A percentile compares a stretch with the other conserved stretches of the same genome.
Evolutionary conservation across 1,140 invertebrate species (phyloP).

Genomic region (Lamellibrachia luymesi): DNA sequence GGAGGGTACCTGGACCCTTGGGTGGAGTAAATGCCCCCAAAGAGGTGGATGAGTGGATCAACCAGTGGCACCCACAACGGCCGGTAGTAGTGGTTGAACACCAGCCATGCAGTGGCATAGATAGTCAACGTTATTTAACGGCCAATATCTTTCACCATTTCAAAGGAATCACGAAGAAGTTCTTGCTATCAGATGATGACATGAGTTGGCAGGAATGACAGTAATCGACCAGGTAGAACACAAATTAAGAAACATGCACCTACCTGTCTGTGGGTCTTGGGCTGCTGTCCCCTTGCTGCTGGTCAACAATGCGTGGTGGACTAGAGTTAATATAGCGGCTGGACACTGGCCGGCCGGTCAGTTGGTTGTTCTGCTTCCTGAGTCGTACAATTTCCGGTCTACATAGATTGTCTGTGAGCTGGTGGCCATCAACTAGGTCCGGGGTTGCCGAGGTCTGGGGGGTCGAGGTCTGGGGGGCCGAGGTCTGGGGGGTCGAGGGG

Average conservation of each 20-base stretch:
- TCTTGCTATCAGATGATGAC: no score
- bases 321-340: conserved; percentile 1
- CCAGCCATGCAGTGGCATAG: no score
- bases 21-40: no score
- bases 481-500: neutral
- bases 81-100: no score
- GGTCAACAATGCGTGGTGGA: neutral
- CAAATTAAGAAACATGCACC: neutral
- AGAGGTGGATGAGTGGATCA: no score
- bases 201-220: neutral
- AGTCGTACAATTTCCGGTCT: neutral
- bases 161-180: no score
- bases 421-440: neutral
- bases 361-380: neutral
- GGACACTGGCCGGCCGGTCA: conserved; percentile 2
- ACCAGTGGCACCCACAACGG: no score
- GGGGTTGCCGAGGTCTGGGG: neutral
- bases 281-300: conserved; percentile 9
- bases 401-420: neutral
- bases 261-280: neutral
- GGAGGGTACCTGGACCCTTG: no score
- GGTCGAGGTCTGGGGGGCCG: neutral
- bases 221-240: neutral
- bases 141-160: no score
- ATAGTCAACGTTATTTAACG: no score